phyloP scores from a whole-genome alignment of 2,888 invertebrate species.

The Apamea sordens region DNA sequence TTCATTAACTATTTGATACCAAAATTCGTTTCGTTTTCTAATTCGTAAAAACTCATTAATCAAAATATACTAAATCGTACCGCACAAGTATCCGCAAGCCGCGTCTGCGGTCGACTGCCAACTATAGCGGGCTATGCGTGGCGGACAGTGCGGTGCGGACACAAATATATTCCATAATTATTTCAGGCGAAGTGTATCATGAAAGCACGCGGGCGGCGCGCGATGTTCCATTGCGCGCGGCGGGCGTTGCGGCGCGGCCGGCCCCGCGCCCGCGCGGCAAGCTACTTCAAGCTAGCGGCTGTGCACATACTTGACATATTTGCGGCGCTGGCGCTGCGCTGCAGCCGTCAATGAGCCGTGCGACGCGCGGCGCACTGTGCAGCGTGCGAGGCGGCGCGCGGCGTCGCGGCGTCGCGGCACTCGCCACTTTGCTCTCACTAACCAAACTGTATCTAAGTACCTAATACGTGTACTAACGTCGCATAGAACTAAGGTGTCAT shows the following conservation, averaged over 20 bases:
- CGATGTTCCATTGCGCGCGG: slow-evolving; percentile 7
- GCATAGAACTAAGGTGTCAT: not conserved
- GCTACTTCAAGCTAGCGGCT: slow-evolving; percentile 11
- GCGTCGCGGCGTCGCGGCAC: not conserved
- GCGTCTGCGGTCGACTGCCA: slow-evolving; percentile 51
- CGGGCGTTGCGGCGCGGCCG: not conserved
- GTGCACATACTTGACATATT: slow-evolving; percentile 38
- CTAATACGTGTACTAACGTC: not conserved
- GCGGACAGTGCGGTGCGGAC: slow-evolving; percentile 25
- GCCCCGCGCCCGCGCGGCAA: not conserved
- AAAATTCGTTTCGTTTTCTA: slow-evolving; percentile 32
- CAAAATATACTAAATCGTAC: not conserved
- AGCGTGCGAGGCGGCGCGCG: not conserved
- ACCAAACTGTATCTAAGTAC: not conserved
- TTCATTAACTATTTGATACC: slow-evolving; percentile 3
- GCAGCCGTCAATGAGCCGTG: slow-evolving; percentile 43
- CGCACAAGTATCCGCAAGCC: slow-evolving; percentile 30
- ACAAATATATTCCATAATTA: slow-evolving; percentile 64
- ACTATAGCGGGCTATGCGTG: slow-evolving; percentile 23
- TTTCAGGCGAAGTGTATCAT: slow-evolving; percentile 61
- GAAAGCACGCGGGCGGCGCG: slow-evolving; percentile 38
- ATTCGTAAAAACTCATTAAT: slow-evolving; percentile 16
- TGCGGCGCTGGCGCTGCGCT: not conserved
- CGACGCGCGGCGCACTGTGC: slow-evolving; percentile 8
- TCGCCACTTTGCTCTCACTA: not conserved